Conservation (phyloP, 2,113 vertebrate genomes). For the Albula goreensis region DNA sequence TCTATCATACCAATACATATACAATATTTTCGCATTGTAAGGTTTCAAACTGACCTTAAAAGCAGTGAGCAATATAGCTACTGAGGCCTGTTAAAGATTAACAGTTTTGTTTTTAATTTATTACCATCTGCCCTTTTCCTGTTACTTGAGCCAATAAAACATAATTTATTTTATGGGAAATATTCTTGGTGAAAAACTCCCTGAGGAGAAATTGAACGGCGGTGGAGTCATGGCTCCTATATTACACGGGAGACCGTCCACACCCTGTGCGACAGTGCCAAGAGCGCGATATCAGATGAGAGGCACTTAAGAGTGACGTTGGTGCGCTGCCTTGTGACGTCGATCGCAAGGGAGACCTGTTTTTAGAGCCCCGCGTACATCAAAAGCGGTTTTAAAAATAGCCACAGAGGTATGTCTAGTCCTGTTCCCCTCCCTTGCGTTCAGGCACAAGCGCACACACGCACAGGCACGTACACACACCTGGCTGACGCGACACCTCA, state of each 20-base stretch:
- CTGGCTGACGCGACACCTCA: background rate
- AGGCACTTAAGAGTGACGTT: slow-evolving; percentile 26
- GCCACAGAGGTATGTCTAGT: background rate
- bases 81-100: background rate
- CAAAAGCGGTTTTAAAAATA: background rate
- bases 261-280: background rate
- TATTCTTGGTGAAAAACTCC: background rate
- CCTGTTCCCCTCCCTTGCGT: slow-evolving; percentile 45
- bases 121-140: background rate
- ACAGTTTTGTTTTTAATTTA: background rate
- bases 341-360: background rate
- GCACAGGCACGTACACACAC: slow-evolving; percentile 37
- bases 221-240: background rate
- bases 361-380: background rate
- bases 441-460: slow-evolving; percentile 47
- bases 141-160: background rate
- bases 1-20: background rate
- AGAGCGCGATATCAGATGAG: background rate
- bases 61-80: background rate
- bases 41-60: background rate
- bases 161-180: background rate
- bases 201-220: background rate
- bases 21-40: background rate
- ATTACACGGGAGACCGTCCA: background rate
- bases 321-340: slow-evolving; percentile 25